Evolutionary conservation across 64 coral and sea anemone species (phyloP), one percentile per base, ranked within the genome.

Genomic region (Platygyra sinensis): DNA sequence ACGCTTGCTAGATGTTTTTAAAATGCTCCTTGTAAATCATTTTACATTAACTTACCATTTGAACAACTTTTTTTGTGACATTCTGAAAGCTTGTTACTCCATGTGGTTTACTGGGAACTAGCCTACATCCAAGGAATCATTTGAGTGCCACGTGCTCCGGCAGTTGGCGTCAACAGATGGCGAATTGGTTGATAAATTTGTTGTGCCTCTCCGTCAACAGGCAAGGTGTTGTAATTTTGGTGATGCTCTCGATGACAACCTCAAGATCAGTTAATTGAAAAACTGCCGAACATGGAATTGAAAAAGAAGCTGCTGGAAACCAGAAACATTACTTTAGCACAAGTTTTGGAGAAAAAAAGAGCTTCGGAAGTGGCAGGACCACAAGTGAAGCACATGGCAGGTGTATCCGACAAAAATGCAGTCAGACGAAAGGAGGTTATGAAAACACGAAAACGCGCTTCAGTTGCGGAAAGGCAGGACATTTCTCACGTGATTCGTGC

Each of bases 321-420:
- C 31, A 95, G 80, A 61, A 95, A 95, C 78, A 88, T 90, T 36
- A 94, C 75, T 49, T 85, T 90, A 18, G n/a, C n/a, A n/a, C n/a
- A n/a, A n/a, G n/a, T n/a, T n/a, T n/a, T n/a, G n/a, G n/a, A n/a
- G n/a, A n/a, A n/a, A n/a, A n/a, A n/a, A n/a, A n/a, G n/a, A n/a
- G n/a, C 86, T 24, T 95, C 85, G 85, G 89, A 92, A 31, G 88
- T 76, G 8, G 89, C 85, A 1, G 83, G 55, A 5, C 38, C 2
- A 39, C 38, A 91, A 79, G 83, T 86, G 29, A 88, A 88, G 54
- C 71, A 91, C 31, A 95, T 95, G 83, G 42, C 69, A 51, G 52
- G 30, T 63, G 15, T 2, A 46, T 22, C 15, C 12, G 62, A 75
- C 33, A 76, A 82, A 33, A 88, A 82, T 36, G 32, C 39, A 13